A percentile compares a stretch with the other conserved stretches of the same genome.
Evolutionary conservation across 2,797 vertebrate species (phyloP).

Genomic region (Spinus pinus): DNA sequence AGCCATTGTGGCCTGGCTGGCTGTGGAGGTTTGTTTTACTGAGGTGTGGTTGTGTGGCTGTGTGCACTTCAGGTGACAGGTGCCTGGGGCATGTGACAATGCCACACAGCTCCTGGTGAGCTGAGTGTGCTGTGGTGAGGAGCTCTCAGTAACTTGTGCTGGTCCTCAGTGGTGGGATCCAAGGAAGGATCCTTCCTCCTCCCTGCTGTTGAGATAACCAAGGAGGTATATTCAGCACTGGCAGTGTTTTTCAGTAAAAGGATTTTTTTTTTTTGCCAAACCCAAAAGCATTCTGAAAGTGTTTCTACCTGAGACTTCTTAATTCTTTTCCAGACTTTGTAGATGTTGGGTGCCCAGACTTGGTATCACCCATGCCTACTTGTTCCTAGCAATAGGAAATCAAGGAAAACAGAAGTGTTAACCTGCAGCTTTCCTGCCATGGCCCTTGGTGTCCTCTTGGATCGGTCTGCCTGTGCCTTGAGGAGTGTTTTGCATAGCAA

Average conservation of each 20-base stretch:
- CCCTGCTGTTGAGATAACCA: background rate
- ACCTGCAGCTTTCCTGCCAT: background rate
- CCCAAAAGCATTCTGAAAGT: background rate
- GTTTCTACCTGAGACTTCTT: background rate
- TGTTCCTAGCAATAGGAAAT: background rate
- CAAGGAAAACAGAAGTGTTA: background rate
- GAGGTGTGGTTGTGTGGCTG: background rate
- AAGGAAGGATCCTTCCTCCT: background rate
- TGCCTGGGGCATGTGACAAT: background rate
- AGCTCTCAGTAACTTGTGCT: background rate
- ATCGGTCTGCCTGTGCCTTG: background rate
- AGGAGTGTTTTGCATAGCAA: background rate
- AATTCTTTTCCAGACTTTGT: background rate
- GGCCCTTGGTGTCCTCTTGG: background rate
- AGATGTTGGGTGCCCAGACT: background rate
- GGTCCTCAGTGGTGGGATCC: background rate
- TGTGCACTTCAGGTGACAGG: background rate
- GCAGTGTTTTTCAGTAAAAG: background rate
- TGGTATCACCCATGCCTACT: fast-evolving
- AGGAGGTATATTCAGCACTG: fast-evolving
- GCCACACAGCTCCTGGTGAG: background rate
- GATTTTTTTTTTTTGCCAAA: fast-evolving
- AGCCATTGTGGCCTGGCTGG: fast-evolving
- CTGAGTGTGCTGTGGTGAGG: fast-evolving
- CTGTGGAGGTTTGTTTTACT: background rate